phyloP scores from a whole-genome alignment of 2,888 invertebrate genomes.

The Aphidoletes aphidimyza region DNA sequence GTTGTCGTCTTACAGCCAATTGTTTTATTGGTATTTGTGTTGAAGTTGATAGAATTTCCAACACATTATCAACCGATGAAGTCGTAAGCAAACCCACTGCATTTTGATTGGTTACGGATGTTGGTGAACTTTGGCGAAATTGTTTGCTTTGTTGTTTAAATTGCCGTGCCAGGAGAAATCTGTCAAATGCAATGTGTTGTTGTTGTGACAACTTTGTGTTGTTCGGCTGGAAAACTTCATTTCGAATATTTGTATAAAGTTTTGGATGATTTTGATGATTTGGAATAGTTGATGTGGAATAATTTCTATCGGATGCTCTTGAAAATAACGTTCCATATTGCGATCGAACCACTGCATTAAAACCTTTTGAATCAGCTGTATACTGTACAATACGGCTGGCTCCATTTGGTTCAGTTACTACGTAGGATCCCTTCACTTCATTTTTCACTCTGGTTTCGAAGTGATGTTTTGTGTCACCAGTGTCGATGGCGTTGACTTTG shows the following conservation, averaged over 20 bases:
- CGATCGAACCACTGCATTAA: neutral
- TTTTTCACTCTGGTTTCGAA: neutral
- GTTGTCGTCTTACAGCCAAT: no score
- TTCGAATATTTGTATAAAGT: neutral
- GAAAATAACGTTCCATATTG: neutral
- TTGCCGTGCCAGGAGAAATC: no score
- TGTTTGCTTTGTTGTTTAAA: neutral
- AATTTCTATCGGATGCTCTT: neutral
- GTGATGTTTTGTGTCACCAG: neutral
- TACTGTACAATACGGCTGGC: neutral
- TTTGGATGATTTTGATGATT: neutral
- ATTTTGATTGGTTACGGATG: neutral
- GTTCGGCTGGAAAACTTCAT: neutral
- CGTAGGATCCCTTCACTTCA: neutral
- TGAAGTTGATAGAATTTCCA: neutral
- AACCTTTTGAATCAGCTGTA: neutral
- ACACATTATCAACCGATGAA: neutral
- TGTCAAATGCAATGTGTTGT: neutral
- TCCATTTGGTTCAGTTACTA: neutral
- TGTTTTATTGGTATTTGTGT: no score
- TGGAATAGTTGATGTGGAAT: neutral
- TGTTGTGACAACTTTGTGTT: neutral
- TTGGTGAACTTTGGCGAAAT: neutral
- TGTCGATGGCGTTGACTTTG: constrained; percentile 2
- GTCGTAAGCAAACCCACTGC: neutral